phyloP scores from a whole-genome alignment of 2,888 invertebrate genomes.

The Leptopterna dolabrata region DNA sequence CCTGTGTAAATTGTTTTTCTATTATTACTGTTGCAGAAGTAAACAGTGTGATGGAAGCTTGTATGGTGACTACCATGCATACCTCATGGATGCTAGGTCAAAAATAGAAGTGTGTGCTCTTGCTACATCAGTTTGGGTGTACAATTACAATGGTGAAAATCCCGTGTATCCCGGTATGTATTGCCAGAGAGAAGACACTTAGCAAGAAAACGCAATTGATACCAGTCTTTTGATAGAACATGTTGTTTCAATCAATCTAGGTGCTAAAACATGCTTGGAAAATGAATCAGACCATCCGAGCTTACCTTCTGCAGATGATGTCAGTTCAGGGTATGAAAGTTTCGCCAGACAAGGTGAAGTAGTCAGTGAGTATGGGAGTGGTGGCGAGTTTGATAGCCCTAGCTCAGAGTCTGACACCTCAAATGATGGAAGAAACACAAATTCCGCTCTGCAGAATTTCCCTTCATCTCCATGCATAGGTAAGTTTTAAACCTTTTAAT shows the following conservation, averaged over 20 bases:
- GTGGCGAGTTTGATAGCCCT: slow-evolving; percentile 60
- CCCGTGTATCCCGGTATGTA: slow-evolving; percentile 62
- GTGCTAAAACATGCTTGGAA: slow-evolving; percentile 56
- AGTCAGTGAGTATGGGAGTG: slow-evolving; percentile 60
- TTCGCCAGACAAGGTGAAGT: slow-evolving; percentile 66
- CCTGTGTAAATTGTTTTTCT: no score
- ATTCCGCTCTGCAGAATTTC: slow-evolving; percentile 45
- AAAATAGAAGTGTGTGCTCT: slow-evolving; percentile 79
- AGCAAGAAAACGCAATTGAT: not conserved
- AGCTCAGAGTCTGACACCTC: slow-evolving; percentile 59
- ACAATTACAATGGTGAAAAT: slow-evolving; percentile 74
- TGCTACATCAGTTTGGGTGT: slow-evolving; percentile 84
- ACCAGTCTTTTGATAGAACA: not conserved
- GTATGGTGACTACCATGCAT: slow-evolving; percentile 85
- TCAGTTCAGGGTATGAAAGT: slow-evolving; percentile 84
- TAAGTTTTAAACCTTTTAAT: slow-evolving; percentile 46
- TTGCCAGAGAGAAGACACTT: not conserved
- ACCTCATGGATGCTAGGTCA: slow-evolving; percentile 85
- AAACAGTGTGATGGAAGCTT: slow-evolving; percentile 71
- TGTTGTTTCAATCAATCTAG: not conserved
- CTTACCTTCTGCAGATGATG: slow-evolving; percentile 74
- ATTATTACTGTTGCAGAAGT: not conserved
- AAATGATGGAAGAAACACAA: slow-evolving; percentile 48
- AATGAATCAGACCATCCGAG: slow-evolving; percentile 68
- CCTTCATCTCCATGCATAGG: slow-evolving; percentile 63